Conservation (phyloP, 2,113 vertebrate species). For the Dolichotis patagonum region DNA sequence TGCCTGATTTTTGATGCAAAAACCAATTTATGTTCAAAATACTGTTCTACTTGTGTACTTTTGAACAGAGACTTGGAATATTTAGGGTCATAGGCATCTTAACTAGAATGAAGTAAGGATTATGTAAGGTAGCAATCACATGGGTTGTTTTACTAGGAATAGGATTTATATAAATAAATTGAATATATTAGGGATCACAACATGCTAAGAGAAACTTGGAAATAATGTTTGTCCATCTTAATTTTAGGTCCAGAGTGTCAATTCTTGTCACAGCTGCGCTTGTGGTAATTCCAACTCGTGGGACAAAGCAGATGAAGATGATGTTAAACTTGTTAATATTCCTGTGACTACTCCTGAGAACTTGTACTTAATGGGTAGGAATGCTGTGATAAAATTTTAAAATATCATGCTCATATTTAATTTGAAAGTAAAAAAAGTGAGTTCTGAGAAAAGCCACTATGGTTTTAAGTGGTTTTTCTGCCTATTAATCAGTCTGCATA, state of each 20-base stretch:
- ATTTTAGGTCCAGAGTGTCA: slow-evolving; percentile 92
- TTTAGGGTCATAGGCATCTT: background rate
- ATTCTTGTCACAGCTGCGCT: slow-evolving; percentile 94
- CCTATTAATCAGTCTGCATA: background rate
- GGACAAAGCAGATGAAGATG: slow-evolving; percentile 92
- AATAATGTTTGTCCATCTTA: slow-evolving; percentile 6
- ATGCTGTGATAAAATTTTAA: slow-evolving; percentile 27
- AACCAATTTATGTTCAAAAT: slow-evolving; percentile 56
- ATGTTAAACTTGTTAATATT: slow-evolving; percentile 92
- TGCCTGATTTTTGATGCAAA: slow-evolving; percentile 12
- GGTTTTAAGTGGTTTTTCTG: background rate
- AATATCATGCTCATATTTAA: background rate
- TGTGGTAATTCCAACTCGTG: slow-evolving; percentile 93
- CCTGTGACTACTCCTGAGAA: slow-evolving; percentile 97
- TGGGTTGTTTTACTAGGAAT: background rate
- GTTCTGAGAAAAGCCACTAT: background rate
- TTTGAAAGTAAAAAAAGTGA: slow-evolving; percentile 21
- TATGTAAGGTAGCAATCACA: slow-evolving; percentile 23
- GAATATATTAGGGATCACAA: background rate
- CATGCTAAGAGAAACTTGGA: slow-evolving; percentile 44
- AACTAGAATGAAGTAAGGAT: slow-evolving; percentile 43
- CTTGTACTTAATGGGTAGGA: slow-evolving; percentile 96
- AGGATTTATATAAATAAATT: slow-evolving; percentile 60
- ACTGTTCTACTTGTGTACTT: slow-evolving; percentile 25
- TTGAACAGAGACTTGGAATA: background rate